Percentiles rank a stretch among this genome's conserved stretches.
These are phyloP conservation scores for Bettongia penicillata DNA, from an alignment of 2,113 vertebrate species.

Conservation along the genomic window DNA sequence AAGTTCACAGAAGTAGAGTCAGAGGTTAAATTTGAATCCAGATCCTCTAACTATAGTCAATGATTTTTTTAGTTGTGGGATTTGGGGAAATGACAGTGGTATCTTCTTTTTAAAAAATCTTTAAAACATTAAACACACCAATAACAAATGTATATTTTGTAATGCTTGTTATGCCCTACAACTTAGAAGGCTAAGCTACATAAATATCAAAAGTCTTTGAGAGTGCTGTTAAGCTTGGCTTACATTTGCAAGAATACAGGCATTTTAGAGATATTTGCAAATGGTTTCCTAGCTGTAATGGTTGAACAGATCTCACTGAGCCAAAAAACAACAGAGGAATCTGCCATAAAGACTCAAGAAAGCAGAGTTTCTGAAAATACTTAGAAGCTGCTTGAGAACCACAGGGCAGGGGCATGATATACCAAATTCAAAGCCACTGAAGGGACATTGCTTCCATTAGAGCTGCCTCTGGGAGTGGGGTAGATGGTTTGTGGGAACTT, in stretches of 20 bases:
- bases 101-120: not conserved
- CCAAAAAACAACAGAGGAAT: not conserved
- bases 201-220: constrained; percentile 41
- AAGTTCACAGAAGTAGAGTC: not conserved
- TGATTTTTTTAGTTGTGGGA: not conserved
- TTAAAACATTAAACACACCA: not conserved
- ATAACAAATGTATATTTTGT: constrained; percentile 38
- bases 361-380: not conserved
- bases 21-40: not conserved
- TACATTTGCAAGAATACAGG: constrained; percentile 40
- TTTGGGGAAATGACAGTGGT: not conserved
- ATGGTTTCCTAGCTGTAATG: constrained; percentile 5
- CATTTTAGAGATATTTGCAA: constrained; percentile 45
- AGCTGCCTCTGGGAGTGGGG: too few relatives aligned
- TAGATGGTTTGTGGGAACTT: not conserved
- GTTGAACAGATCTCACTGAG: constrained; percentile 17
- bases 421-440: not conserved
- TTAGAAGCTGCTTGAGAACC: not conserved
- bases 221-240: not conserved
- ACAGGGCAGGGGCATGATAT: not conserved
- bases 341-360: not conserved
- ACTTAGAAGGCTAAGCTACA: constrained; percentile 31
- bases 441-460: not conserved
- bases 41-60: not conserved
- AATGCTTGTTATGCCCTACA: not conserved